Conservation (phyloP, 2,888 invertebrate genomes). For the Apotomis capreana region DNA sequence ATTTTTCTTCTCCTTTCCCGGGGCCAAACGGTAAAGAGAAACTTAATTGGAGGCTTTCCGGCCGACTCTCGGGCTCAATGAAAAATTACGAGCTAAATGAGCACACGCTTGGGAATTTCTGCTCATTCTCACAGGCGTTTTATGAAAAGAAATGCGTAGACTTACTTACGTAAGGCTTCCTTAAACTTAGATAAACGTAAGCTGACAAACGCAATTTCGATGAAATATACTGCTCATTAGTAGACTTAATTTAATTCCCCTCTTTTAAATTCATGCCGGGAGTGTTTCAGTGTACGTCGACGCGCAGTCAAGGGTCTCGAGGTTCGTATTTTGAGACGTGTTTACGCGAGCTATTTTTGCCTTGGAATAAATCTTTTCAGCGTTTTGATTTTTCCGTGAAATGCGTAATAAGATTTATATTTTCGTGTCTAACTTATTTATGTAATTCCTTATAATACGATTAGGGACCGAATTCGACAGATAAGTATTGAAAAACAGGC, state of each 20-base stretch:
- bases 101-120: constrained; percentile 78
- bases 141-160: constrained; percentile 69
- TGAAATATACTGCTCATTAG: constrained; percentile 66
- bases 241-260: constrained; percentile 43
- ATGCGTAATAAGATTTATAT: not conserved
- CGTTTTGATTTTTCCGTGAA: not conserved
- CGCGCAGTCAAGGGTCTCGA: constrained; percentile 27
- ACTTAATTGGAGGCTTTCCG: constrained; percentile 82
- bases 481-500: no score
- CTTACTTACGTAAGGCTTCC: constrained; percentile 63
- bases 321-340: constrained; percentile 21
- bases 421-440: not conserved
- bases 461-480: no score
- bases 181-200: constrained; percentile 72
- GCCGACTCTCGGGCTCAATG: constrained; percentile 80
- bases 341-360: constrained; percentile 24
- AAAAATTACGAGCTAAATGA: constrained; percentile 83
- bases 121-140: constrained; percentile 67
- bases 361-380: constrained; percentile 16
- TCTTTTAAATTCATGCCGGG: constrained; percentile 41
- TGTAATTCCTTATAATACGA: no score
- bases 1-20: constrained; percentile 78
- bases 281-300: constrained; percentile 28
- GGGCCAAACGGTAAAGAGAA: constrained; percentile 80
- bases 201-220: constrained; percentile 72